Conservation (phyloP, 2,113 vertebrate species). For the Oophaga pumilio region DNA sequence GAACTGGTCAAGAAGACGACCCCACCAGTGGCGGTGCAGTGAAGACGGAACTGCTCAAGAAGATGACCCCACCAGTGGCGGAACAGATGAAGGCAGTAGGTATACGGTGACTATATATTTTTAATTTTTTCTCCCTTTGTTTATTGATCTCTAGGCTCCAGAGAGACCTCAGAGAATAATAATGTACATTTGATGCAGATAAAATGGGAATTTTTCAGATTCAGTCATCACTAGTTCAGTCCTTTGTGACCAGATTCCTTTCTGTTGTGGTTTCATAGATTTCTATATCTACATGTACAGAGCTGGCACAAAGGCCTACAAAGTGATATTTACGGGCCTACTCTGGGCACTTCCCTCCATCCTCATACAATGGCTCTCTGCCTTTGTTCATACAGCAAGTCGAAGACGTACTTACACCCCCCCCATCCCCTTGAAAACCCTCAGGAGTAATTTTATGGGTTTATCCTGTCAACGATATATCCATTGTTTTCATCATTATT, state of each 20-base stretch:
- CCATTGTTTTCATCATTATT: slow-evolving; percentile 55
- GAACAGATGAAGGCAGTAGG: too few relatives aligned
- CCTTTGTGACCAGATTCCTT: neutral
- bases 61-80: too few relatives aligned
- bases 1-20: too few relatives aligned
- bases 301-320: neutral
- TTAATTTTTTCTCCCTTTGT: too few relatives aligned
- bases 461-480: slow-evolving; percentile 43
- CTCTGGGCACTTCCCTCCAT: neutral
- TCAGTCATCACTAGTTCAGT: too few relatives aligned
- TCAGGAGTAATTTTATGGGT: slow-evolving; percentile 55
- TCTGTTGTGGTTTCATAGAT: neutral
- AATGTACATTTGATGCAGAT: too few relatives aligned
- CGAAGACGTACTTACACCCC: slow-evolving; percentile 14
- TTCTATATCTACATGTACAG: neutral
- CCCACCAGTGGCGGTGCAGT: too few relatives aligned
- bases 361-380: neutral
- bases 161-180: too few relatives aligned
- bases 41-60: too few relatives aligned
- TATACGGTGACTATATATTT: too few relatives aligned
- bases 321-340: neutral
- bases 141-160: too few relatives aligned
- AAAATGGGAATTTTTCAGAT: too few relatives aligned
- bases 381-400: slow-evolving; percentile 25
- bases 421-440: neutral